phyloP scores from a whole-genome alignment of 1,140 invertebrate species.

The Penaeus japonicus region DNA sequence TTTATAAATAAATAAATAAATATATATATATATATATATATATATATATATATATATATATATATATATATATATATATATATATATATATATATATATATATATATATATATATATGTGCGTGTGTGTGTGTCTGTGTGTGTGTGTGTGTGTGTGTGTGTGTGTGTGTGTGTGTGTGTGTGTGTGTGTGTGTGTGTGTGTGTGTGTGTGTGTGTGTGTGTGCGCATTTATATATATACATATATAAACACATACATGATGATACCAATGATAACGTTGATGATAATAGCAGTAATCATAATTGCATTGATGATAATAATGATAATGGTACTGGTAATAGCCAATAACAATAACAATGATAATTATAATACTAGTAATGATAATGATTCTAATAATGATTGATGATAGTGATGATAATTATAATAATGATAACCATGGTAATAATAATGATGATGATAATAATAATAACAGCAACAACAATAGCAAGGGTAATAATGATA shows the following conservation, averaged over 20 bases:
- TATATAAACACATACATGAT: background rate
- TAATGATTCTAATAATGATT: too few species aligned
- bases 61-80: background rate
- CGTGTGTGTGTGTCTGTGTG: background rate
- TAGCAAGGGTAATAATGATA: too few species aligned
- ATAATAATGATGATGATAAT: too few species aligned
- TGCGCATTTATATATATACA: background rate
- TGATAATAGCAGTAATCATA: background rate
- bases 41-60: background rate
- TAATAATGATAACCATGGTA: too few species aligned
- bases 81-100: constrained; percentile 6
- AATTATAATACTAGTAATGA: too few species aligned
- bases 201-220: background rate
- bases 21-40: background rate
- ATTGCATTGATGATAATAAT: too few species aligned
- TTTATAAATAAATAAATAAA: background rate
- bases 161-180: background rate
- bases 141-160: background rate
- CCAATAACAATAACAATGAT: too few species aligned
- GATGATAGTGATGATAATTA: too few species aligned
- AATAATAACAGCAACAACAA: too few species aligned
- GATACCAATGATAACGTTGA: background rate
- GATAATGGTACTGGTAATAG: too few species aligned
- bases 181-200: background rate
- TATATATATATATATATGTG: background rate